phyloP scores from a whole-genome alignment of 2,797 vertebrate species.

The Microhierax caerulescens region DNA sequence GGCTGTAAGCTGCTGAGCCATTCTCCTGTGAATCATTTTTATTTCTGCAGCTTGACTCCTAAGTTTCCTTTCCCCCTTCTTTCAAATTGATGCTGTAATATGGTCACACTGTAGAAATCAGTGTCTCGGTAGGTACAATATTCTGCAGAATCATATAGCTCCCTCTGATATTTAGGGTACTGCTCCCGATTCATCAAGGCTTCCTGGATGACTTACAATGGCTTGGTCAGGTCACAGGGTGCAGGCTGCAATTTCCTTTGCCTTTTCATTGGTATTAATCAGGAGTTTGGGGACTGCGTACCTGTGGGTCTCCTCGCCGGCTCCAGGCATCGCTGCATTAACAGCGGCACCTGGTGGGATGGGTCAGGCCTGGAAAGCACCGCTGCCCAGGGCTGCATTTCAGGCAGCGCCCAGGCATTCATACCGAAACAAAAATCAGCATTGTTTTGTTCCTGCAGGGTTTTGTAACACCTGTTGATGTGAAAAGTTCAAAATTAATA shows the following conservation, averaged over 20 bases:
- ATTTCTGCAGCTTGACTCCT: background rate
- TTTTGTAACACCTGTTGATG: background rate
- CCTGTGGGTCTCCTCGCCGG: background rate
- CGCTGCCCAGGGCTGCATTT: background rate
- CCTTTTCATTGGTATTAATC: conserved; percentile 44
- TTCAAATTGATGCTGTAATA: background rate
- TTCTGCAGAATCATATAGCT: background rate
- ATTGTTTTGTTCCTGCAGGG: background rate
- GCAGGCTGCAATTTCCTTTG: conserved; percentile 51
- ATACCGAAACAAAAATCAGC: background rate
- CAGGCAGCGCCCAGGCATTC: background rate
- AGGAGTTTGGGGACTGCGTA: background rate
- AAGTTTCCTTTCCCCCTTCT: background rate
- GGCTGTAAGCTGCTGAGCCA: background rate
- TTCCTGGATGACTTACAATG: background rate
- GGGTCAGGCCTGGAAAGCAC: background rate
- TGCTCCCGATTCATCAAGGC: conserved; percentile 19
- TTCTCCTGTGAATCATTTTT: background rate
- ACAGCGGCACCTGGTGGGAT: conserved; percentile 48
- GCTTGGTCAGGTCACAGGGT: conserved; percentile 48
- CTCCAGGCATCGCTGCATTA: conserved; percentile 15
- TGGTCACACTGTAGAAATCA: background rate
- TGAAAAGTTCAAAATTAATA: background rate
- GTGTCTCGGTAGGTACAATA: background rate
- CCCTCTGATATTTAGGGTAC: conserved; percentile 3